Percentiles rank a stretch among this genome's conserved stretches.
These are phyloP conservation scores for Ectropis crepuscularia DNA, from an alignment of 2,888 invertebrate species.

Conservation along the genomic window DNA sequence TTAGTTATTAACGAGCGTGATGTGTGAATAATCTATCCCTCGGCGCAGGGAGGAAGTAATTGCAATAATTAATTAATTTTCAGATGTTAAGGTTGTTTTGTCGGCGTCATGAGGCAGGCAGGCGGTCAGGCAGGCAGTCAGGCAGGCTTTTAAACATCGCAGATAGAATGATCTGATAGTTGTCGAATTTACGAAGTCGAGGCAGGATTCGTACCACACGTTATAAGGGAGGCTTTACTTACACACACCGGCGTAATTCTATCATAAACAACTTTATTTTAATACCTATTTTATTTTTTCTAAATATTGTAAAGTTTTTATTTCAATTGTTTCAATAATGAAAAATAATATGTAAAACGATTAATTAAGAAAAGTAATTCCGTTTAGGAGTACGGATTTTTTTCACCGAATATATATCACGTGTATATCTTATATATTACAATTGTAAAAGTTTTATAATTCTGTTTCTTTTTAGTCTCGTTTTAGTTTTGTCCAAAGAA, in stretches of 20 bases:
- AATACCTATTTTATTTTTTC: too few relatives aligned
- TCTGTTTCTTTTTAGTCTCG: constrained; percentile 25
- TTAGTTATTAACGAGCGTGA: background rate
- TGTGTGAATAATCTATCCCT: constrained; percentile 11
- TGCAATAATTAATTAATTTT: constrained; percentile 67
- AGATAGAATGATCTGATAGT: constrained; percentile 52
- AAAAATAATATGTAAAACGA: too few relatives aligned
- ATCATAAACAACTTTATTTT: background rate
- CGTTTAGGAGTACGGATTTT: constrained; percentile 14
- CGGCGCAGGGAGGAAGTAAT: constrained; percentile 49
- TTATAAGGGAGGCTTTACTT: constrained; percentile 11
- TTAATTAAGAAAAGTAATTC: too few relatives aligned
- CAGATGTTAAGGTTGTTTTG: constrained; percentile 64
- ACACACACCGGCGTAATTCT: constrained; percentile 6
- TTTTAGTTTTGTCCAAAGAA: constrained; percentile 5
- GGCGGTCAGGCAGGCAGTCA: constrained; percentile 45
- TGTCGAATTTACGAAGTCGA: constrained; percentile 40
- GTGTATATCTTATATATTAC: constrained; percentile 2
- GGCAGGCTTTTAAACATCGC: constrained; percentile 42
- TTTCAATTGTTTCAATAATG: too few relatives aligned
- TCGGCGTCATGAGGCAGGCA: constrained; percentile 60
- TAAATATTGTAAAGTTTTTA: too few relatives aligned
- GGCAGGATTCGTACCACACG: constrained; percentile 22
- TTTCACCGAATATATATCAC: constrained; percentile 1
- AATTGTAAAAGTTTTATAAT: constrained; percentile 18